A percentile compares a stretch with the other conserved stretches of the same genome.
phyloP scores from a whole-genome alignment of 2,888 invertebrate species.

The Pristionchus arcanus region DNA sequence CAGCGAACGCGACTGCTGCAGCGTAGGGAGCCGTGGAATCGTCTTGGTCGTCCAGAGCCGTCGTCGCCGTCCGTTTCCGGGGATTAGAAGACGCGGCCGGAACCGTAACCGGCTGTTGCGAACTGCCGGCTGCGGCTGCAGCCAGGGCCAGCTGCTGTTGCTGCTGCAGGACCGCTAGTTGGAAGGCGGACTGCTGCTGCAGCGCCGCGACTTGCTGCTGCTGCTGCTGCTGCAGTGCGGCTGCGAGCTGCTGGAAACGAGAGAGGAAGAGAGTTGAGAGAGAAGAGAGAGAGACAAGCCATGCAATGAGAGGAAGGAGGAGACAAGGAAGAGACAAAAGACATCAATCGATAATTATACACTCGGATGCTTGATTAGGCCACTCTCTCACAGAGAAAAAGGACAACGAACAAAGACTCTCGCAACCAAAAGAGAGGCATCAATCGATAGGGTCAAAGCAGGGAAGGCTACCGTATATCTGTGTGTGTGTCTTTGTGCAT shows the following conservation, averaged over 20 bases:
- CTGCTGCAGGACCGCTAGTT: constrained; percentile 52
- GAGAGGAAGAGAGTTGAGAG: constrained; percentile 27
- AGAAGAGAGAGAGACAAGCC: constrained; percentile 47
- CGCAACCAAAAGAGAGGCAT: constrained; percentile 29
- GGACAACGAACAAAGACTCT: constrained; percentile 38
- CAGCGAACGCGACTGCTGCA: constrained; percentile 20
- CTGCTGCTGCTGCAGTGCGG: constrained; percentile 57
- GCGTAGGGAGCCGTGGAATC: constrained; percentile 41
- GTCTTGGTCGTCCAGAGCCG: background rate
- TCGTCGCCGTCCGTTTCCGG: constrained; percentile 39
- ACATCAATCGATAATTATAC: background rate
- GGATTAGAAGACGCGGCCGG: background rate
- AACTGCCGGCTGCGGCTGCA: constrained; percentile 35
- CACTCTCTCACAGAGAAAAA: background rate
- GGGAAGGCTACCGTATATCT: constrained; percentile 34
- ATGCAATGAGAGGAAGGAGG: constrained; percentile 34
- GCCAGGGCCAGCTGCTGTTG: constrained; percentile 53
- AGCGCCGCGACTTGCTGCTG: constrained; percentile 53
- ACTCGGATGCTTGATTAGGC: constrained; percentile 37
- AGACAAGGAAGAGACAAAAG: background rate
- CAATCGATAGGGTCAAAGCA: constrained; percentile 22
- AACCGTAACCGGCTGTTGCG: background rate
- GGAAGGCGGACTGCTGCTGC: constrained; percentile 56
- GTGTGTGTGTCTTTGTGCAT: constrained; percentile 27
- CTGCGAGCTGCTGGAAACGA: constrained; percentile 51